A percentile compares a stretch with the other conserved stretches of the same genome.
Conservation (phyloP, 2,888 invertebrate genomes). For the Patella pellucida region DNA sequence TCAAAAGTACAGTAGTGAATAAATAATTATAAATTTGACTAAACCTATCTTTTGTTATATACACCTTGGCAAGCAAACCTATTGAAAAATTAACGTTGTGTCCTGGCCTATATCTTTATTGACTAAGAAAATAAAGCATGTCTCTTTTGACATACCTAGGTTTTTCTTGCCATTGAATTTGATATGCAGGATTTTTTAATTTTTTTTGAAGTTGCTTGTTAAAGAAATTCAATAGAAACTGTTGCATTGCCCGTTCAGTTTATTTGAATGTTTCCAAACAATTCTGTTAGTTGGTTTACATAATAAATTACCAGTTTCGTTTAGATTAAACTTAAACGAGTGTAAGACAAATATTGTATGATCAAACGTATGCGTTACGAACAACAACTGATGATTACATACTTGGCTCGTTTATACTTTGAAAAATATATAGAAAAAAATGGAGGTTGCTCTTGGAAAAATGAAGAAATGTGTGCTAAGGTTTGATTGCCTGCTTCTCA, state of each 20-base stretch:
- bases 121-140: neutral
- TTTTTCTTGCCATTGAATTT: neutral
- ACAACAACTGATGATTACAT: no score
- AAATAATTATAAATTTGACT: slow-evolving; percentile 10
- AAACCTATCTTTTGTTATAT: slow-evolving; percentile 8
- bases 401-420: no score
- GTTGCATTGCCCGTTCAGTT: neutral
- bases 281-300: neutral
- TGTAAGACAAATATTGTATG: no score
- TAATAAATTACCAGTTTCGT: slow-evolving; percentile 7
- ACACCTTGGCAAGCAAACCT: neutral
- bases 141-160: neutral
- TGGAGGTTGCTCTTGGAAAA: no score
- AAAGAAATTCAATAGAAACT: neutral
- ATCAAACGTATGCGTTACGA: no score
- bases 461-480: no score
- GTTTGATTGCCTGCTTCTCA: neutral
- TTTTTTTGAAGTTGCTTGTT: neutral
- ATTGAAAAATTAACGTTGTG: slow-evolving; percentile 5
- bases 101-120: neutral
- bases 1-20: neutral
- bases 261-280: slow-evolving; percentile 1
- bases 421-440: no score
- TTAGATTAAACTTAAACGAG: no score
- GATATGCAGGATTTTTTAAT: neutral